phyloP scores from a whole-genome alignment of 1,140 invertebrate species.

The Marisa cornuarietis region DNA sequence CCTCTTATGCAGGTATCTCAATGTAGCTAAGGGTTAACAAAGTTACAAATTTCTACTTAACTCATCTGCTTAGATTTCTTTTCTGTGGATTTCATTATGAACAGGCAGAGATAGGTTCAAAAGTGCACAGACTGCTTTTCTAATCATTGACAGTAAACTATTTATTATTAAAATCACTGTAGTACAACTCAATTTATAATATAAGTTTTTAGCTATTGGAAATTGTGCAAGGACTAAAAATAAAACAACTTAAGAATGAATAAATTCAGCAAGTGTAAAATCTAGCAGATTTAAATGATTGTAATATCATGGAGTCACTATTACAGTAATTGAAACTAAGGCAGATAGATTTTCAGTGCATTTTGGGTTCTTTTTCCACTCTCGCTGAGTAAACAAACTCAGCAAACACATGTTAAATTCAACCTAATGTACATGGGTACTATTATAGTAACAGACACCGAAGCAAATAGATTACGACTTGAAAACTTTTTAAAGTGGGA shows the following conservation, averaged over 20 bases:
- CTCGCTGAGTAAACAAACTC: not conserved
- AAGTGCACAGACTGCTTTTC: too few species aligned
- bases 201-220: not conserved
- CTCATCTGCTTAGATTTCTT: too few species aligned
- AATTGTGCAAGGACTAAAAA: not conserved
- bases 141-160: too few species aligned
- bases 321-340: not conserved
- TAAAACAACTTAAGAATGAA: not conserved
- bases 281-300: not conserved
- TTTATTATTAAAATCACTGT: too few species aligned
- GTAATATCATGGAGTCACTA: not conserved
- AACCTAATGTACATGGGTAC: not conserved
- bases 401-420: not conserved
- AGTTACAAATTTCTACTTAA: too few species aligned
- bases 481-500: not conserved
- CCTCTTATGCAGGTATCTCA: too few species aligned
- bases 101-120: too few species aligned
- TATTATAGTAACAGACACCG: not conserved
- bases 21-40: too few species aligned
- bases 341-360: not conserved
- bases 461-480: not conserved
- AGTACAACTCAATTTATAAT: too few species aligned
- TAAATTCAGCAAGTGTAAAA: not conserved
- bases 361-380: not conserved
- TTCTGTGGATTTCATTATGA: too few species aligned